Conservation (phyloP, 35 echinoderm and acorn worm genomes). For the Acanthaster planci region DNA sequence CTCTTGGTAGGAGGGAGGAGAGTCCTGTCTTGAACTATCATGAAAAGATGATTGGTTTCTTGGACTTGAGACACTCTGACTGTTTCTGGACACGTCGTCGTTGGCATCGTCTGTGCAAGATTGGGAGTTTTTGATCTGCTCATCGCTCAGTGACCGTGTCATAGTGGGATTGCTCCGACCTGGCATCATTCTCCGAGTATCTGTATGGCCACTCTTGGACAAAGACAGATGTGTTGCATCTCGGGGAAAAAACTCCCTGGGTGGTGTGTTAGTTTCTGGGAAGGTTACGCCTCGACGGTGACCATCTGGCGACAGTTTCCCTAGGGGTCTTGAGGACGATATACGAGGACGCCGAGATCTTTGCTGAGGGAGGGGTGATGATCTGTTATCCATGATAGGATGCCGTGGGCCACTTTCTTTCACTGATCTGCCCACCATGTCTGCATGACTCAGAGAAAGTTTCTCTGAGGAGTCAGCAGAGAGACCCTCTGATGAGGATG, state of each 20-base stretch:
- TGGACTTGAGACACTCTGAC: not conserved
- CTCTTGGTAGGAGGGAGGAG: constrained; percentile 77
- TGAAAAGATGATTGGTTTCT: constrained; percentile 1
- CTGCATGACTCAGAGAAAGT: constrained; percentile 36
- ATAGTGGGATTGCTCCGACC: not conserved
- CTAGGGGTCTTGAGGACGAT: constrained; percentile 17
- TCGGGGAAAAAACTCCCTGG: constrained; percentile 75
- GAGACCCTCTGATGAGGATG: constrained; percentile 68
- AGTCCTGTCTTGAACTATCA: constrained; percentile 4
- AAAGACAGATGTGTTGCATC: constrained; percentile 56
- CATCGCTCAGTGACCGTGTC: not conserved
- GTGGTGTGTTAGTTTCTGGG: constrained; percentile 47
- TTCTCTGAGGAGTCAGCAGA: constrained; percentile 73
- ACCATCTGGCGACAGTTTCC: constrained; percentile 21
- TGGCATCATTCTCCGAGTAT: not conserved
- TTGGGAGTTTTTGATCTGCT: not conserved
- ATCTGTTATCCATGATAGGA: constrained; percentile 6
- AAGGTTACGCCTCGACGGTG: constrained; percentile 35
- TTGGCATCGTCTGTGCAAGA: not conserved
- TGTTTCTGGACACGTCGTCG: not conserved
- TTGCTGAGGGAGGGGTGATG: not conserved
- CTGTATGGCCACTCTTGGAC: not conserved
- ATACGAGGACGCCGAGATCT: constrained; percentile 4
- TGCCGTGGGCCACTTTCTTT: not conserved
- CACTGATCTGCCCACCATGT: not conserved